Evolutionary conservation across 2,797 vertebrate genomes (phyloP).

Genomic region (Ctenopoma kingsleyae): DNA sequence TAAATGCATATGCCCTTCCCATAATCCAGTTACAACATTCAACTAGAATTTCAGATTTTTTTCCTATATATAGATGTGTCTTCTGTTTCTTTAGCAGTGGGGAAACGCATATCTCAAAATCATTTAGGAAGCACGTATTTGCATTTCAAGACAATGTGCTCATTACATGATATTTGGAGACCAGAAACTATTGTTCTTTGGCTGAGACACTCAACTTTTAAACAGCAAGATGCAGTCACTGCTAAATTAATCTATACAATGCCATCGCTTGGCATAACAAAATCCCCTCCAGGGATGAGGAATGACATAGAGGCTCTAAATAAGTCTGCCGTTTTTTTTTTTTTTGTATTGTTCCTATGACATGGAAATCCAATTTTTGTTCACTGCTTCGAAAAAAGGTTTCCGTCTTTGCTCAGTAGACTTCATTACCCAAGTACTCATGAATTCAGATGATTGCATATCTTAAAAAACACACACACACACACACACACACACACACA

Average conservation of each 20-base stretch:
- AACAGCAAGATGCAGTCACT: slow-evolving; percentile 23
- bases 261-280: slow-evolving; percentile 17
- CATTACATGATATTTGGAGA: slow-evolving; percentile 40
- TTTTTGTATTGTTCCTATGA: slow-evolving; percentile 13
- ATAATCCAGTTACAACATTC: neutral
- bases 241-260: slow-evolving; percentile 27
- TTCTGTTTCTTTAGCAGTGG: slow-evolving; percentile 5
- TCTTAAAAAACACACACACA: slow-evolving; percentile 23
- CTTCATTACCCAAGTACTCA: slow-evolving; percentile 23
- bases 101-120: slow-evolving; percentile 14
- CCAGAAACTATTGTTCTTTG: slow-evolving; percentile 24
- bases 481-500: no score
- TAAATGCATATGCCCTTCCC: neutral
- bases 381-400: slow-evolving; percentile 33
- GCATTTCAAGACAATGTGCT: slow-evolving; percentile 51
- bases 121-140: slow-evolving; percentile 36
- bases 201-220: slow-evolving; percentile 33
- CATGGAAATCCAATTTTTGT: slow-evolving; percentile 26
- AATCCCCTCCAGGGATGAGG: slow-evolving; percentile 26
- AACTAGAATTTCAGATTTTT: neutral
- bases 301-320: slow-evolving; percentile 38
- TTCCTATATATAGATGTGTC: slow-evolving; percentile 26
- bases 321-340: neutral
- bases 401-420: slow-evolving; percentile 26
- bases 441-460: slow-evolving; percentile 33